Conservation (phyloP, 2,113 vertebrate genomes). For the Salvelinus namaycush region DNA sequence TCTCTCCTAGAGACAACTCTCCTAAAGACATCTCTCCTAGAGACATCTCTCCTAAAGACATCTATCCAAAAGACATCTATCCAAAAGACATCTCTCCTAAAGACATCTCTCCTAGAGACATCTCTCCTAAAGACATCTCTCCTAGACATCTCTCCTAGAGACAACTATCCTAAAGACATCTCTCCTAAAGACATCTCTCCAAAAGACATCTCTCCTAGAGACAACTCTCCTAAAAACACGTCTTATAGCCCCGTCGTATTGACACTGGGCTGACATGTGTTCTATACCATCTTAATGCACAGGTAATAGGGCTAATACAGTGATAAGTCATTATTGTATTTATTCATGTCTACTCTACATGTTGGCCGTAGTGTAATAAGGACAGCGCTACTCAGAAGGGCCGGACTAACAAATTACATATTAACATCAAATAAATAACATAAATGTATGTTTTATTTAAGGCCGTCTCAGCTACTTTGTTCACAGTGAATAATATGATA, state of each 20-base stretch:
- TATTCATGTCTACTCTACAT: constrained; percentile 47
- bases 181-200: too few species aligned
- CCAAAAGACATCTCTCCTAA: too few species aligned
- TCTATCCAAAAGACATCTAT: too few species aligned
- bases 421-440: constrained; percentile 67
- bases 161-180: too few species aligned
- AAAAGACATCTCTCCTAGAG: too few species aligned
- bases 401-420: constrained; percentile 56
- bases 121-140: too few species aligned
- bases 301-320: constrained; percentile 36
- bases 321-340: constrained; percentile 62
- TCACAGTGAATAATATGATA: constrained; percentile 29
- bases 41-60: too few species aligned
- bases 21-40: too few species aligned
- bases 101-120: too few species aligned
- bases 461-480: constrained; percentile 40
- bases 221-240: too few species aligned
- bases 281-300: constrained; percentile 50
- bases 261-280: constrained; percentile 28
- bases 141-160: too few species aligned
- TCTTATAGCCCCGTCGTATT: constrained; percentile 44
- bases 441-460: constrained; percentile 67
- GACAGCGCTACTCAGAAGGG: constrained; percentile 39
- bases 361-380: constrained; percentile 41
- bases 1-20: too few species aligned